Base-by-base conservation (phyloP, 2,797 vertebrate genomes). In the Sternotherus odoratus region DNA sequence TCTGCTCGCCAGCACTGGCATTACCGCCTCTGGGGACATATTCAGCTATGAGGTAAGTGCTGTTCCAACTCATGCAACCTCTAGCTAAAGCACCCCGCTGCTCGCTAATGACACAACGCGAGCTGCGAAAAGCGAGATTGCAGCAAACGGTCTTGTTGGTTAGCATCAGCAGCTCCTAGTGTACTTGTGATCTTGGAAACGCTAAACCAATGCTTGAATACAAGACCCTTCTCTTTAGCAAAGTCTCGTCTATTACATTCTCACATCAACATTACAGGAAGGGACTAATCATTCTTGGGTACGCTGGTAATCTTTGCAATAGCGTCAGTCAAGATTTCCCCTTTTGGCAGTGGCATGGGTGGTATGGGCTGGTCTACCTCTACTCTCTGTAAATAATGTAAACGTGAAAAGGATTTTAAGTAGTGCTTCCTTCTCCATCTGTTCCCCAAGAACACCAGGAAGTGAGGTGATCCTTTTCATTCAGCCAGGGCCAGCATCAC, bases 1-100 rank as follows among this genome's bases (percentile, higher is more conserved):
- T 99, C 88, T 99, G 98, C 97, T 98, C 98, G 60, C 98, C 97
- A 95, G 98, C 98, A 16, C 91, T 98, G 95, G 98, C 98, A 77
- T 98, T 99, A 96, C 99, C 99, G 60, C 97, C 97, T 4, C 90
- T 97, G 1, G 96, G 92, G 12, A 84, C 88, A 15, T 98, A 98
- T 95, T 97, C 98, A 85, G 96, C 98, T 83, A 97, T 98, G 97
- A 98, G 99, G 99, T 99, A 96, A 91, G 83, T n/a, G 53, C 36
- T 57, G 26, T 43, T 77, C 39, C 77, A 43, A 3, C 57, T 53
- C 36, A 49, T 28, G 60, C 2, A 51, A 48, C 54, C 15, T 51
- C 21, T 66, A 33, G 28, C 26, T 56, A 48, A 57, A n/a, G 36
- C 23, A 66, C 21, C 33, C 30, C 7, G 12, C 15, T 23, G 28